phyloP scores from a whole-genome alignment of 2,888 invertebrate genomes.

The Chrysolina americana region DNA sequence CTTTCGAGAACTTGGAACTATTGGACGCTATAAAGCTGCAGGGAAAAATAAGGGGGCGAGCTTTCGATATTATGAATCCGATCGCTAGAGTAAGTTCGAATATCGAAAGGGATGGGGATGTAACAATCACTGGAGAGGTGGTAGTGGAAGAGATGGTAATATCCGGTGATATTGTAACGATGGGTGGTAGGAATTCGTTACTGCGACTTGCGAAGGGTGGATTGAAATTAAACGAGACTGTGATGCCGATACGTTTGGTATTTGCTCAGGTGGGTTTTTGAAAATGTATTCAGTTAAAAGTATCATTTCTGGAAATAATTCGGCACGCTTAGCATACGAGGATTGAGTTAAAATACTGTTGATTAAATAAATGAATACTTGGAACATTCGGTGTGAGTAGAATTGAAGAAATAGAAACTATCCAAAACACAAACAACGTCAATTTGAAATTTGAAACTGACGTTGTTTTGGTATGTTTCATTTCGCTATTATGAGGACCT shows the following conservation, averaged over 20 bases:
- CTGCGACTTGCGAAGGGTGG: constrained; percentile 62
- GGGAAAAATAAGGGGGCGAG: constrained; percentile 69
- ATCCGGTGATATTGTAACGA: constrained; percentile 62
- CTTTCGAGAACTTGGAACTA: constrained; percentile 68
- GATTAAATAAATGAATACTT: no score
- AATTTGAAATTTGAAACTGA: no score
- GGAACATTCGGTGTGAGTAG: no score
- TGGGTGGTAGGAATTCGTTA: constrained; percentile 59
- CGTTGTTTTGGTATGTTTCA: no score
- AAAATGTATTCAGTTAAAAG: not conserved
- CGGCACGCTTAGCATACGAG: no score
- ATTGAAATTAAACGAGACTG: constrained; percentile 60
- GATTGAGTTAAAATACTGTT: no score
- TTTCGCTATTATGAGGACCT: no score
- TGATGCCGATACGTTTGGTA: constrained; percentile 64
- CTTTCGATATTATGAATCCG: constrained; percentile 69
- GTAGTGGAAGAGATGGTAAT: constrained; percentile 67
- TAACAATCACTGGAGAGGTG: constrained; percentile 69
- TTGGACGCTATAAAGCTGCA: constrained; percentile 68
- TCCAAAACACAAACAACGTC: no score
- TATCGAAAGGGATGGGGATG: constrained; percentile 68
- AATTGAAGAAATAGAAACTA: no score
- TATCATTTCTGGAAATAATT: no score
- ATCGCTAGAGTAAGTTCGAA: constrained; percentile 68
- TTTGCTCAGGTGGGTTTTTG: constrained; percentile 60